Evolutionary conservation across 2,113 vertebrate genomes (phyloP).

Genomic region (Ochotona curzoniae): DNA sequence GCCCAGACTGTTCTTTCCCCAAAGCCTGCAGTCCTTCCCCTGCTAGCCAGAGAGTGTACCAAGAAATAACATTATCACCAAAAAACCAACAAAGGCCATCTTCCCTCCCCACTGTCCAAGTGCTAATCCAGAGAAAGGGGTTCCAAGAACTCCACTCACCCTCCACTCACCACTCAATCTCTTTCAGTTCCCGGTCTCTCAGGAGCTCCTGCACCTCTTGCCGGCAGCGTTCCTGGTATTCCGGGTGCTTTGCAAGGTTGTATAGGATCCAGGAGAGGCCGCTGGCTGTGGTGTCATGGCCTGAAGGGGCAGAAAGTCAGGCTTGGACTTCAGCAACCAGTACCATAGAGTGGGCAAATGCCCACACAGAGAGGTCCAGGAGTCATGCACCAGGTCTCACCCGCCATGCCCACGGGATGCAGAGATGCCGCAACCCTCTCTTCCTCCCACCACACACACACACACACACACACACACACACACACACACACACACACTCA

Average conservation of each 20-base stretch:
- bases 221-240: slow-evolving; percentile 77
- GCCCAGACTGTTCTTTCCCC: background rate
- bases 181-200: slow-evolving; percentile 64
- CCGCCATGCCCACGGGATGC: background rate
- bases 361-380: fast-evolving
- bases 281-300: slow-evolving; percentile 79
- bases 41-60: background rate
- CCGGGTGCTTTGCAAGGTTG: slow-evolving; percentile 73
- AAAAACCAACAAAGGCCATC: background rate
- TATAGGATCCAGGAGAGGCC: slow-evolving; percentile 78
- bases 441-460: no score
- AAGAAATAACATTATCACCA: background rate
- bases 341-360: background rate
- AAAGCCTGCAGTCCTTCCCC: background rate
- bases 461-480: no score
- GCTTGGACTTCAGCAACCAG: background rate
- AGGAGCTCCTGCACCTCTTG: slow-evolving; percentile 73
- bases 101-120: background rate
- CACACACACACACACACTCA: no score
- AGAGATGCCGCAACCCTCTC: no score
- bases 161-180: slow-evolving; percentile 76
- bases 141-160: slow-evolving; percentile 50
- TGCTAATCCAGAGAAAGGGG: background rate
- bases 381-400: background rate
- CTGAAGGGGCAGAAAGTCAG: background rate